Base-by-base conservation (phyloP, 2,888 invertebrate species). In the Folsomia candida region DNA sequence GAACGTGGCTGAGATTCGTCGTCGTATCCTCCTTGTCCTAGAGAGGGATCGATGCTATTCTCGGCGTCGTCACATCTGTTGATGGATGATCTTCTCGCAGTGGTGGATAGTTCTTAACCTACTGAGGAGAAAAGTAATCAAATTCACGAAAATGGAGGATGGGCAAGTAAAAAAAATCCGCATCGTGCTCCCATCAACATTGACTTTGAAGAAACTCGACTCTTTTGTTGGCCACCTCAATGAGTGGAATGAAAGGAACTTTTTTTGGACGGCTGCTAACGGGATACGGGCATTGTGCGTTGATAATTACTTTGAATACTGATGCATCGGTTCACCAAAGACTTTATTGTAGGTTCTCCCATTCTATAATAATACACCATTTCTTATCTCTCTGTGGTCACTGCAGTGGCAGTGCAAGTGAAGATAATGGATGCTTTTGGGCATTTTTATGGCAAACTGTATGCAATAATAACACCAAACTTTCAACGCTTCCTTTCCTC, bases 71-170 rank as follows among this genome's bases (percentile, higher is more conserved):
- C 62, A 27, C 62, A 28, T 62, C 62, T 62, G 59, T 59, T 51
- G 54, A 54, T 37, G 37, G 37, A 37, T 37, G 37, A 37, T 65
- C 65, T 65, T 51, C 25, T n/a, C n/a, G n/a, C n/a, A n/a, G n/a
- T n/a, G n/a, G n/a, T n/a, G n/a, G n/a, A n/a, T 65, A 26, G 62
- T 62, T 62, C 67, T 58, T 67, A 67, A 67, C 67, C 67, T 67
- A 67, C 67, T 67, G 67, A 67, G 29, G 67, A 67, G 25, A 27
- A 27, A 67, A 62, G 62, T 28, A 62, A 62, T 62, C 57, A 51
- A 65, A 65, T n/a, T 26, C 24, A 65, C 26, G 57, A 65, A 65
- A 64, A 51, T 65, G 51, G 47, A 65, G 65, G 65, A 51, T 65
- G 65, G 65, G 20, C 22, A 20, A 64, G 51, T 22, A 14, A 65